Evolutionary conservation across 1,140 invertebrate species (phyloP), one percentile per base, ranked within the genome.

Genomic region (Plutomurus gul): DNA sequence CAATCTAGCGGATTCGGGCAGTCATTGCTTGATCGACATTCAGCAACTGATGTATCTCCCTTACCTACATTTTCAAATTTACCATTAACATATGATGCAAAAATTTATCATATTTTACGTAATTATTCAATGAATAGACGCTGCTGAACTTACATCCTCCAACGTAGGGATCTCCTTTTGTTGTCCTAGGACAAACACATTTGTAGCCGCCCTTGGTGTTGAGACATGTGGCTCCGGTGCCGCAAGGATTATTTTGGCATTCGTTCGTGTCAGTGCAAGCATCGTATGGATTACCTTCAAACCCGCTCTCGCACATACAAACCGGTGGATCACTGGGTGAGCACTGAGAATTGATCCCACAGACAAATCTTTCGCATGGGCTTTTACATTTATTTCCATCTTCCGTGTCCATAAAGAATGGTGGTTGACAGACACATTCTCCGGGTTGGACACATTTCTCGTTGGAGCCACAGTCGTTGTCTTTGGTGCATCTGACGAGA

Each of bases 281-380:
- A 78, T 90, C 90, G 47, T 93, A 90, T 0, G 95, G 93, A 87
- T 95, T 93, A 20, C 94, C 94, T 85, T 93, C 92, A 84, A 91
- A 96, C 3, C 95, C 95, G 60, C 91, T 87, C 85, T 92, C 90
- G 85, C 95, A 97, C 89, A 94, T 91, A 85, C 95, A 97, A 84
- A 90, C 91, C 7, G 95, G 95, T 20, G 94, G 94, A 88, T 96
- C 94, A 75, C 91, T 94, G 5, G 95, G 94, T 4, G 93, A 94
- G 85, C 95, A 97, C 87, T 94, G 94, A 1, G 95, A 92, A 86
- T 97, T 97, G n/a, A 95, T 91, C 18, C 96, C 95, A 85, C 96
- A 98, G 1, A 92, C 91, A 85, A 40, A 81, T 75, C 82, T 39
- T 71, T 84, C 78, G 37, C 79, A 85, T 84, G 86, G 85, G 89